Percentiles rank a stretch among this genome's conserved stretches.
Evolutionary conservation across 2,797 vertebrate species (phyloP).

Genomic region (Sebastes cheni): DNA sequence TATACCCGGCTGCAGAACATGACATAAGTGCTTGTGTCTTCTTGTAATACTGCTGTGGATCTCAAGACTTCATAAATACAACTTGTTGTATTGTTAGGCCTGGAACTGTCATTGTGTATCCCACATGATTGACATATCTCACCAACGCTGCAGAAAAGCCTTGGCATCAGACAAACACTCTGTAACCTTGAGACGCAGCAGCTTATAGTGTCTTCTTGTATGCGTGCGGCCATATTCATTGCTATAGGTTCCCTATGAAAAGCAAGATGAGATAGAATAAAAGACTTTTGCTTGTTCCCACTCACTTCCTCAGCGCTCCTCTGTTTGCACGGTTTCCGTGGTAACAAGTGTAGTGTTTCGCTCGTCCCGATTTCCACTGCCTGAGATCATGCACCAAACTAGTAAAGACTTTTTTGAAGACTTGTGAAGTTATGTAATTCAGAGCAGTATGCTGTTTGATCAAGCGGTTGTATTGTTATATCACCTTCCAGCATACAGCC

Average conservation of each 20-base stretch:
- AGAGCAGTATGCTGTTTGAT: constrained; percentile 3
- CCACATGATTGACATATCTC: not conserved
- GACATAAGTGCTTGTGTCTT: not conserved
- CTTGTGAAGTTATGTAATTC: constrained; percentile 11
- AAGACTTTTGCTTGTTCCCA: constrained; percentile 39
- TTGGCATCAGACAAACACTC: not conserved
- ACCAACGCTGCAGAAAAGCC: not conserved
- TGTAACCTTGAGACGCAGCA: not conserved
- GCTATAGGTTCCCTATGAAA: constrained; percentile 9
- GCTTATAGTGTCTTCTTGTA: not conserved
- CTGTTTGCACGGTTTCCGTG: constrained; percentile 66
- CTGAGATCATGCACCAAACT: constrained; percentile 32
- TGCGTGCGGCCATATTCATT: not conserved
- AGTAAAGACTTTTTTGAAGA: not conserved
- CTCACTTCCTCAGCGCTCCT: constrained; percentile 50
- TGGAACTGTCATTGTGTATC: not conserved
- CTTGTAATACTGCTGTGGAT: not conserved
- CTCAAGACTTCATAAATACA: constrained; percentile 7
- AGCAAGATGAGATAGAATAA: constrained; percentile 9
- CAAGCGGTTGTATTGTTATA: not conserved
- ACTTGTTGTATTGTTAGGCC: not conserved
- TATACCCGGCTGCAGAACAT: not conserved
- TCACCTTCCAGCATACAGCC: not conserved
- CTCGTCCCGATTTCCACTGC: constrained; percentile 37
- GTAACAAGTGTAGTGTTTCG: constrained; percentile 54